Conservation (phyloP, 30 jellyfish, hydroid and myxozoan genomes). For the Pseudorhiza aurosa region DNA sequence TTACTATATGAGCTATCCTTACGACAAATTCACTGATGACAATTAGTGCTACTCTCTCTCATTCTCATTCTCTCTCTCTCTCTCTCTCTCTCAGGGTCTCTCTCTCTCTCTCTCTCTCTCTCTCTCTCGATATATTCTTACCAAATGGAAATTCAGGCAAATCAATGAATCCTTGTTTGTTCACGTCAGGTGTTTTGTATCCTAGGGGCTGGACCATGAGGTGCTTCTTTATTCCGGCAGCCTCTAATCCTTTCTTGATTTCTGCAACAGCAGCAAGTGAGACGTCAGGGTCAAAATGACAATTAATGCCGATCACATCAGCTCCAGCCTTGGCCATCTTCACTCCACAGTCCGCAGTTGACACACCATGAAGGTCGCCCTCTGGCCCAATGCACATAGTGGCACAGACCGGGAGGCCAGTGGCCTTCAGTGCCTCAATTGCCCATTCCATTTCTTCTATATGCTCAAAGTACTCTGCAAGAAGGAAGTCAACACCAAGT, state of each 20-base stretch:
- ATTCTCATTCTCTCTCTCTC: too few relatives aligned
- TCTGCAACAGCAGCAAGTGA: slow-evolving; percentile 67
- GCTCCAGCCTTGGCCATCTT: slow-evolving; percentile 99
- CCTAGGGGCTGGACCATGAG: slow-evolving; percentile 94
- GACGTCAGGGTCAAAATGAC: slow-evolving; percentile 92
- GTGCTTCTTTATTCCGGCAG: slow-evolving; percentile 86
- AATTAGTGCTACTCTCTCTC: too few relatives aligned
- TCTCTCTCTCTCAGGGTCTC: too few relatives aligned
- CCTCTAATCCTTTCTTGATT: slow-evolving; percentile 85
- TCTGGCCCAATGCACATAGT: slow-evolving; percentile 97
- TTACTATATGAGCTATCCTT: too few relatives aligned
- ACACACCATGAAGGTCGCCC: slow-evolving; percentile 95
- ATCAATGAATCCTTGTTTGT: slow-evolving; percentile 90
- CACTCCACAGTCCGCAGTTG: slow-evolving; percentile 93
- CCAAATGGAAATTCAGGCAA: slow-evolving; percentile 97
- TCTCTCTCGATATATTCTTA: too few relatives aligned
- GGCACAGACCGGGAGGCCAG: slow-evolving; percentile 84
- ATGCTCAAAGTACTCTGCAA: slow-evolving; percentile 94
- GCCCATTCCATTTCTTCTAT: slow-evolving; percentile 99
- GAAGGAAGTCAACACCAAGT: slow-evolving; percentile 73
- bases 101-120: too few relatives aligned
- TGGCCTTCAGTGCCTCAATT: slow-evolving; percentile 81
- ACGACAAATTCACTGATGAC: too few relatives aligned
- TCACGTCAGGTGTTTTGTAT: slow-evolving; percentile 89
- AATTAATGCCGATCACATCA: slow-evolving; percentile 91